Conservation (phyloP, 2,113 vertebrate genomes). For the Channa argus region DNA sequence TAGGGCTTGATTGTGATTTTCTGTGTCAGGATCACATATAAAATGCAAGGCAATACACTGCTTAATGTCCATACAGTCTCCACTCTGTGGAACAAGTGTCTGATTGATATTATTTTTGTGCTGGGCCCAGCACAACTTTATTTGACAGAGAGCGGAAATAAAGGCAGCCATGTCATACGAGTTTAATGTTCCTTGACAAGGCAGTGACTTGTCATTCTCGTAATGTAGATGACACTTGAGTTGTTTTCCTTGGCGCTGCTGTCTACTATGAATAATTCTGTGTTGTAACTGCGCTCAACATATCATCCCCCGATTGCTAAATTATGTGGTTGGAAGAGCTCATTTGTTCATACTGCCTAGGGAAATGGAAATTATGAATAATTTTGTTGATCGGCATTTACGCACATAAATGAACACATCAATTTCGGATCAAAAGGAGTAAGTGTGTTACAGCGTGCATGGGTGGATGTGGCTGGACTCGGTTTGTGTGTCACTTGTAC, state of each 20-base stretch:
- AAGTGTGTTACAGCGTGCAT: background rate
- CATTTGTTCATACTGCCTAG: slow-evolving; percentile 58
- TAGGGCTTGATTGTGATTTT: slow-evolving; percentile 29
- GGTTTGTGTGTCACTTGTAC: background rate
- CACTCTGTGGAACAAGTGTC: slow-evolving; percentile 22
- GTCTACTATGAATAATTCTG: slow-evolving; percentile 68
- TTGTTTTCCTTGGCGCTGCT: slow-evolving; percentile 48
- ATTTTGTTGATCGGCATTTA: slow-evolving; percentile 60
- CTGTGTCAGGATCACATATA: slow-evolving; percentile 29
- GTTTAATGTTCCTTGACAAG: slow-evolving; percentile 66
- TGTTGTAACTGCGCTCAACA: slow-evolving; percentile 50
- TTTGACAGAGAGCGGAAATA: slow-evolving; percentile 66
- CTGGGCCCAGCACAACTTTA: slow-evolving; percentile 44
- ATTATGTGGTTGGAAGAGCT: slow-evolving; percentile 66
- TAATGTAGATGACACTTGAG: slow-evolving; percentile 53
- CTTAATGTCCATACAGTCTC: slow-evolving; percentile 33
- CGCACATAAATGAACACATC: slow-evolving; percentile 48
- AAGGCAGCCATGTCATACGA: slow-evolving; percentile 48
- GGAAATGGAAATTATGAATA: slow-evolving; percentile 57
- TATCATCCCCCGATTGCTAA: slow-evolving; percentile 43
- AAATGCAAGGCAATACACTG: slow-evolving; percentile 27
- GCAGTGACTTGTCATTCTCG: slow-evolving; percentile 56
- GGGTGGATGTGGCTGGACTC: slow-evolving; percentile 5
- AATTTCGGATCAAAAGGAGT: slow-evolving; percentile 30
- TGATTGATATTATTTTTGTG: slow-evolving; percentile 55